Base-by-base conservation (phyloP, 2,797 vertebrate genomes). In the Lagodon rhomboides region DNA sequence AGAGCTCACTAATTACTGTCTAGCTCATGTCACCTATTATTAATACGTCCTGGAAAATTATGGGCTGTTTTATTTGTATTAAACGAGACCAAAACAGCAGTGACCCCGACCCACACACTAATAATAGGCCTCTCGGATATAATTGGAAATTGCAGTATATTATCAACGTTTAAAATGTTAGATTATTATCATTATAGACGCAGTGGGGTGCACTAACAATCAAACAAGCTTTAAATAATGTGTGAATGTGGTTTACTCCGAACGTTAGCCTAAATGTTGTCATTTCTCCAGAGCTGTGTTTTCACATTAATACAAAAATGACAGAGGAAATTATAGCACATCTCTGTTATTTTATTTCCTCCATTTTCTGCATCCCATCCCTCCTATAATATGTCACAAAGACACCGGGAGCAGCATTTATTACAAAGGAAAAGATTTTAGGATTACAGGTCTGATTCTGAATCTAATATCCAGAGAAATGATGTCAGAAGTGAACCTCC, bases 391-490 rank as follows among this genome's bases (percentile, higher is more conserved):
- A 46, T 53, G 16, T 34, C 22, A 71, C 44, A 8, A 43, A 59
- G 3, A 71, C 27, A 77, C 16, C 3, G 23, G 0, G 1, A 75
- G 56, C 54, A 58, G 34, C 20, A 9, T 54, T 65, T 30, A 62
- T 47, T 38, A 43, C 3, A 51, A 68, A 56, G 63, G 4, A 34
- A 60, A 77, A 68, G 53, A 49, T 62, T 43, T 44, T 16, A 54
- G 66, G 53, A 69, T 78, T 56, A 59, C 18, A 49, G 50, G 50
- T 18, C 22, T 49, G 23, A 73, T 54, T 67, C 8, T 71, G 20
- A 72, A 72, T 81, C n/a, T 58, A 46, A 80, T 54, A 75, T 75
- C 23, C 18, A 30, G n/a, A 77, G n/a, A 72, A 65, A 66, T 67
- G 1, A 11, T 55, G 50, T 34, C 73, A 62, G 56, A 44, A 12